phyloP scores from a whole-genome alignment of 2,113 vertebrate genomes.

The Myanophis thanlyinensis region DNA sequence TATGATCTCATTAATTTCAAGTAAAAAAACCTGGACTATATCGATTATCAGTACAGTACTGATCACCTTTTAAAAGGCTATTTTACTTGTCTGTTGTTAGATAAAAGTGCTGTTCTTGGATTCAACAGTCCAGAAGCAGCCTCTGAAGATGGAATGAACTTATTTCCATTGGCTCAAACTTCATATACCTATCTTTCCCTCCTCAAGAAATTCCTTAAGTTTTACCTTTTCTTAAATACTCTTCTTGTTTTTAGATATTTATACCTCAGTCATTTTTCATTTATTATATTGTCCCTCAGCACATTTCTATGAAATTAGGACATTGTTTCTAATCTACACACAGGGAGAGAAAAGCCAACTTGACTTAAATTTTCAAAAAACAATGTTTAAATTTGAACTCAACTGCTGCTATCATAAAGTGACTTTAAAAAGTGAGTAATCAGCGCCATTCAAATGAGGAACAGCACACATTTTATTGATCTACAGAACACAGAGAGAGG shows the following conservation, averaged over 20 bases:
- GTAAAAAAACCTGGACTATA: neutral
- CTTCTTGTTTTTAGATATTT: accelerated
- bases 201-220: accelerated
- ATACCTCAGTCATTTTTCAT: neutral
- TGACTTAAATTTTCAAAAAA: accelerated
- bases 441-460: neutral
- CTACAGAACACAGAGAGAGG: neutral
- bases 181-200: neutral
- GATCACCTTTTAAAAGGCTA: neutral
- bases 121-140: accelerated
- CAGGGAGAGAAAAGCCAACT: neutral
- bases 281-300: accelerated
- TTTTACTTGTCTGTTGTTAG: neutral
- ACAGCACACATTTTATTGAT: neutral
- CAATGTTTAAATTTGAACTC: neutral
- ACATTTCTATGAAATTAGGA: neutral
- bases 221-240: neutral
- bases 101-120: neutral
- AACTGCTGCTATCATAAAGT: neutral
- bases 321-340: neutral
- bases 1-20: constrained; percentile 4
- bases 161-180: neutral
- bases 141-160: accelerated
- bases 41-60: neutral
- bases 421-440: neutral